Percentiles rank a stretch among this genome's conserved stretches.
These are phyloP conservation scores for Falco berigora DNA, from an alignment of 2,797 vertebrate species.

Conservation along the genomic window DNA sequence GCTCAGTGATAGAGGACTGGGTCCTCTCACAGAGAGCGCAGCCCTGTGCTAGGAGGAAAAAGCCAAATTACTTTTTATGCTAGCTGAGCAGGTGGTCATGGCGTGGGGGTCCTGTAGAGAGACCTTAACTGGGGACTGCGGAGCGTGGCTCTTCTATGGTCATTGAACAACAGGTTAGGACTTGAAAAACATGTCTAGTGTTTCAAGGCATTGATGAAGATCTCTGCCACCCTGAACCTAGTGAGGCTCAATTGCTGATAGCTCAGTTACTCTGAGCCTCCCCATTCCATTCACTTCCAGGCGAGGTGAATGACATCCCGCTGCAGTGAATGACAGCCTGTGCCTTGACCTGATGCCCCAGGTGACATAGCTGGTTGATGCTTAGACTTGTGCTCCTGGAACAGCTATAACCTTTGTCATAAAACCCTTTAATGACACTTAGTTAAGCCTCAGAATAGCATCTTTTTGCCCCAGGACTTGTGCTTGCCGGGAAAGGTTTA, in stretches of 20 bases:
- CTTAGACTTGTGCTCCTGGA: background rate
- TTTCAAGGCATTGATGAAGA: background rate
- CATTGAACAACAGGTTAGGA: background rate
- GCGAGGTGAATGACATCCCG: background rate
- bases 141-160: fast-evolving
- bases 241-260: background rate
- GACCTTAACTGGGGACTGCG: too few relatives aligned
- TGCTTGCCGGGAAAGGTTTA: background rate
- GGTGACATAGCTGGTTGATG: too few relatives aligned
- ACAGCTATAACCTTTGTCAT: background rate
- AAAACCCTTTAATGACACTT: background rate
- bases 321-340: fast-evolving
- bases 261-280: background rate
- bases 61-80: background rate
- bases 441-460: background rate
- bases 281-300: background rate
- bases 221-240: background rate
- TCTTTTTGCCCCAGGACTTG: background rate
- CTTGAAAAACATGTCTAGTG: background rate
- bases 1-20: background rate
- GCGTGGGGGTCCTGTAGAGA: background rate
- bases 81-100: background rate
- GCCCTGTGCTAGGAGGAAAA: background rate
- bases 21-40: background rate
- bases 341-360: background rate